Percentiles rank a stretch among this genome's conserved stretches.
Evolutionary conservation across 2,797 vertebrate genomes (phyloP).

Genomic region (Coreius guichenoti): DNA sequence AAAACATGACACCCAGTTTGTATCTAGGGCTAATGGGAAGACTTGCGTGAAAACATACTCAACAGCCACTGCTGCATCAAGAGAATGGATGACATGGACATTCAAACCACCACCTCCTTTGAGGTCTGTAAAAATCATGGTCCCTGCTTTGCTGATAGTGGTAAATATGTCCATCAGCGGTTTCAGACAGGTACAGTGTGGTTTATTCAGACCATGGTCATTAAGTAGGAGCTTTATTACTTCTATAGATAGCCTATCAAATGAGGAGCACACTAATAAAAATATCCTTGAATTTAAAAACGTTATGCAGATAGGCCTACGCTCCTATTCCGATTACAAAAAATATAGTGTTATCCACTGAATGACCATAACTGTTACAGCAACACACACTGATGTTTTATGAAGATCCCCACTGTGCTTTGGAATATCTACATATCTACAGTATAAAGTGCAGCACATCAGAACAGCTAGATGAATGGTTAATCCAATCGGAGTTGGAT

Average conservation of each 20-base stretch:
- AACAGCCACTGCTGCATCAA: slow-evolving; percentile 60
- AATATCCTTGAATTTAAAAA: slow-evolving; percentile 44
- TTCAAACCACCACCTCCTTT: slow-evolving; percentile 50
- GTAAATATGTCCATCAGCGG: slow-evolving; percentile 51
- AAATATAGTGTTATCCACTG: slow-evolving; percentile 55
- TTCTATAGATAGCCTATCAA: slow-evolving; percentile 41
- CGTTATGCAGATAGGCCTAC: not conserved
- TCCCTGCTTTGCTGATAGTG: slow-evolving; percentile 44
- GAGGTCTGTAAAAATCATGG: slow-evolving; percentile 45
- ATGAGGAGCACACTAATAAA: slow-evolving; percentile 32
- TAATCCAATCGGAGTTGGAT: slow-evolving; percentile 44
- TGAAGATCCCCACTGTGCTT: slow-evolving; percentile 56
- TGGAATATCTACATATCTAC: slow-evolving; percentile 48
- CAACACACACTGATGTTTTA: slow-evolving; percentile 47
- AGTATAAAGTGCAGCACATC: slow-evolving; percentile 56
- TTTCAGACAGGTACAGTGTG: slow-evolving; percentile 56
- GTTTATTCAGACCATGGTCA: slow-evolving; percentile 64
- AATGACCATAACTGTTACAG: slow-evolving; percentile 66
- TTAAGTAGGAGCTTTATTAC: slow-evolving; percentile 60
- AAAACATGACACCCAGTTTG: slow-evolving; percentile 45
- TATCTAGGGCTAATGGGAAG: slow-evolving; percentile 47
- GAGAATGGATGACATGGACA: slow-evolving; percentile 62
- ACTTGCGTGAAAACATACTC: slow-evolving; percentile 53
- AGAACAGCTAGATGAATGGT: slow-evolving; percentile 49
- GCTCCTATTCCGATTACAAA: slow-evolving; percentile 33